A percentile compares a stretch with the other conserved stretches of the same genome.
Conservation (phyloP, 2,113 vertebrate species). For the Mixornis gularis region DNA sequence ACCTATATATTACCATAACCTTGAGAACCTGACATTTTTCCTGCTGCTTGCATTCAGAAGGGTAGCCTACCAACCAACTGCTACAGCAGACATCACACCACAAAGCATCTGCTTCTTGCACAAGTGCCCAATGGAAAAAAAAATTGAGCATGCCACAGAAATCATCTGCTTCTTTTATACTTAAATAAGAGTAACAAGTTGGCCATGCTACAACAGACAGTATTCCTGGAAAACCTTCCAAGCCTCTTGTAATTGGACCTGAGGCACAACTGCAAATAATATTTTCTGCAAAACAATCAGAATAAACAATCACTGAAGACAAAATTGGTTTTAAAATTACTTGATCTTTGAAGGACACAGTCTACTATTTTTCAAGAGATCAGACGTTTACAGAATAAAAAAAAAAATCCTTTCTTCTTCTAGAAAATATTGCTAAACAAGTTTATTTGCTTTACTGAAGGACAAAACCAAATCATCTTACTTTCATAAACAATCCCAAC, state of each 20-base stretch:
- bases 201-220: not conserved
- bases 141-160: not conserved
- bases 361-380: not conserved
- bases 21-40: not conserved
- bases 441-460: not conserved
- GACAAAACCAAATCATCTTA: not conserved
- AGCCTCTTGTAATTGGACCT: not conserved
- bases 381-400: not conserved
- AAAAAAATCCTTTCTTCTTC: not conserved
- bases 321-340: not conserved
- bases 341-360: not conserved
- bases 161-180: not conserved
- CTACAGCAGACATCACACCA: not conserved
- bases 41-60: not conserved
- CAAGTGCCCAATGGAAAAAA: not conserved
- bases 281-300: not conserved
- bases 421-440: not conserved
- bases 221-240: not conserved
- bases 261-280: not conserved
- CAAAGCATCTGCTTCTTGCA: conserved; percentile 21
- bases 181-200: not conserved
- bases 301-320: not conserved
- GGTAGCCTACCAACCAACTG: not conserved
- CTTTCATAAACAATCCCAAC: not conserved
- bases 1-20: not conserved